These are phyloP conservation scores for Ooceraea biroi DNA, from an alignment of 1,140 invertebrate genomes.

Conservation along the genomic window DNA sequence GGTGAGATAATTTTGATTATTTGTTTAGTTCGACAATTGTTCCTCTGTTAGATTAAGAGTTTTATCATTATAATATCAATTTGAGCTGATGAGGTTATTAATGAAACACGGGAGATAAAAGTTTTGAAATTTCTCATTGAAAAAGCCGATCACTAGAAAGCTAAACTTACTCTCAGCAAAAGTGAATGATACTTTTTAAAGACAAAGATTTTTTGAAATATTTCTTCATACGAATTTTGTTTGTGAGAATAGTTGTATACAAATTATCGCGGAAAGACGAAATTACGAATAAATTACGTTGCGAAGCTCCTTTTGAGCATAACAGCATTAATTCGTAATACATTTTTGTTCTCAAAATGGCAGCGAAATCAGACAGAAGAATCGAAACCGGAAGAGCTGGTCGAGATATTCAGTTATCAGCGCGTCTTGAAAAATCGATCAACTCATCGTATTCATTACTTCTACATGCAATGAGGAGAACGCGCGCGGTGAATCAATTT, in stretches of 20 bases:
- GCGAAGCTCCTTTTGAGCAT: neutral
- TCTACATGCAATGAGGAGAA: neutral
- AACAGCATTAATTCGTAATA: too few relatives aligned
- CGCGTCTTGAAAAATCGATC: too few relatives aligned
- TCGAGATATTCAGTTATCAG: neutral
- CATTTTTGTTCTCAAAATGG: neutral
- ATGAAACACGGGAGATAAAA: neutral
- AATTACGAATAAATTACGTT: too few relatives aligned
- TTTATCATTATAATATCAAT: too few relatives aligned
- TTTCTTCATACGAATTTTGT: neutral
- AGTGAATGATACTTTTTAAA: too few relatives aligned
- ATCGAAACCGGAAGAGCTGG: neutral
- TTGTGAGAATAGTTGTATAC: neutral
- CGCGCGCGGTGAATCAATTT: constrained; percentile 1
- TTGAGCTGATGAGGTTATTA: too few relatives aligned
- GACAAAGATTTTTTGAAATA: too few relatives aligned
- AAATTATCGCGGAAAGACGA: neutral
- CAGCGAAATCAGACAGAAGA: neutral
- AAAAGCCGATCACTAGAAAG: neutral
- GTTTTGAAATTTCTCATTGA: neutral
- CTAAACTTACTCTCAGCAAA: too few relatives aligned
- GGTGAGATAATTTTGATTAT: neutral
- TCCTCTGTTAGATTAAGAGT: too few relatives aligned
- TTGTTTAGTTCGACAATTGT: too few relatives aligned
- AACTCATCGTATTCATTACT: too few relatives aligned